A percentile compares a stretch with the other conserved stretches of the same genome.
phyloP scores from a whole-genome alignment of 1,140 invertebrate species.

The Myzus persicae region DNA sequence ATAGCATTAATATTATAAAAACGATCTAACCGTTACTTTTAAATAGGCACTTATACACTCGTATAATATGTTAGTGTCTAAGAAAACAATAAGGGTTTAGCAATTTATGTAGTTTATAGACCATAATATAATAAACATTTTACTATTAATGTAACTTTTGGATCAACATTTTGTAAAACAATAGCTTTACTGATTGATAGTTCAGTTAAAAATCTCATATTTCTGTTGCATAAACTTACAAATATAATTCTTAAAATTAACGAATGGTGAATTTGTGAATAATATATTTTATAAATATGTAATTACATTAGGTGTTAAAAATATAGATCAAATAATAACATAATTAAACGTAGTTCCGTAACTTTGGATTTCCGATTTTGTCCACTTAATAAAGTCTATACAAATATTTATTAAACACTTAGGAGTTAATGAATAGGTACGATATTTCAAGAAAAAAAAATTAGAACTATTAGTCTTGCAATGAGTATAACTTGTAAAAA shows the following conservation, averaged over 20 bases:
- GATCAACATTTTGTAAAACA: background rate
- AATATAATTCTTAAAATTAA: background rate
- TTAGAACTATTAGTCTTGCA: background rate
- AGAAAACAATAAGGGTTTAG: background rate
- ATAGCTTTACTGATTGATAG: background rate
- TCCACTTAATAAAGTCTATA: background rate
- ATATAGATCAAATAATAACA: background rate
- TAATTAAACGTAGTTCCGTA: background rate
- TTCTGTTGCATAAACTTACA: background rate
- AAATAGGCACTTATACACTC: too few relatives aligned
- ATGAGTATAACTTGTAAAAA: background rate
- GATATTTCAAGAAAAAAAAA: background rate
- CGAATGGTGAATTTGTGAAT: background rate
- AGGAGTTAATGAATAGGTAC: background rate
- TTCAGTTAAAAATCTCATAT: background rate
- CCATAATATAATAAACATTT: background rate
- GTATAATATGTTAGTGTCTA: background rate
- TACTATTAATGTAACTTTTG: background rate
- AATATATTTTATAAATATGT: background rate
- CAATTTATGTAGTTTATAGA: background rate
- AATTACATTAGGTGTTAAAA: background rate
- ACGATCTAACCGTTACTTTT: too few relatives aligned
- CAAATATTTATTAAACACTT: background rate
- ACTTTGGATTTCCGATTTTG: background rate
- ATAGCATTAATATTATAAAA: background rate